Evolutionary conservation across 2,797 vertebrate species (phyloP).

Genomic region (Bryconaethiops microstoma): DNA sequence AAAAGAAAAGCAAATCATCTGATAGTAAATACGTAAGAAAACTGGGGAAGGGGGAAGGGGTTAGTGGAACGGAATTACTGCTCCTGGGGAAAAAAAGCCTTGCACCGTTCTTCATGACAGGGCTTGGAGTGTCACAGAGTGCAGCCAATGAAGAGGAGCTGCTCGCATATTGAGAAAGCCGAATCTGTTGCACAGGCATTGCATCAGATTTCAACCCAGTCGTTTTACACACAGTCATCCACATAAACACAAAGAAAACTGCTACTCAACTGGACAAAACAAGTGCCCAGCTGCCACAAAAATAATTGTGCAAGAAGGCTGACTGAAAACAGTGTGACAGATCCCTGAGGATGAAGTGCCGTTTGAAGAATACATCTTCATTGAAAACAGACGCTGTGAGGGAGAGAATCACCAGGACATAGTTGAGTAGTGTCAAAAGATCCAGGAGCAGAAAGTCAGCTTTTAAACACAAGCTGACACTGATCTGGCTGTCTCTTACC

Average conservation of each 20-base stretch:
- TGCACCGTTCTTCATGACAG: slow-evolving; percentile 46
- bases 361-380: slow-evolving; percentile 15
- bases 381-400: slow-evolving; percentile 6
- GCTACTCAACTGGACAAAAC: slow-evolving; percentile 5
- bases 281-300: neutral
- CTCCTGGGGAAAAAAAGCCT: slow-evolving; percentile 10
- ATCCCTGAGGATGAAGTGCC: neutral
- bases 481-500: neutral
- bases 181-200: slow-evolving; percentile 53
- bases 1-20: neutral
- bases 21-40: neutral
- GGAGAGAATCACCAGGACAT: neutral
- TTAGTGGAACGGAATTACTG: neutral
- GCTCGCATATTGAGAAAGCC: slow-evolving; percentile 36
- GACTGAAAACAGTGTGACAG: slow-evolving; percentile 3
- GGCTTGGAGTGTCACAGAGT: slow-evolving; percentile 6
- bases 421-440: slow-evolving; percentile 10
- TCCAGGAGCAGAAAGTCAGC: neutral
- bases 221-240: slow-evolving; percentile 15
- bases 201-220: slow-evolving; percentile 51
- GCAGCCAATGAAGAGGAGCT: slow-evolving; percentile 40
- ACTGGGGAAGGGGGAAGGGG: too few relatives aligned
- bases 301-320: slow-evolving; percentile 13
- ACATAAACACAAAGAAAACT: slow-evolving; percentile 1
- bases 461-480: neutral